These are phyloP conservation scores for Pachypsylla venusta DNA, from an alignment of 1,140 invertebrate species.

Conservation along the genomic window DNA sequence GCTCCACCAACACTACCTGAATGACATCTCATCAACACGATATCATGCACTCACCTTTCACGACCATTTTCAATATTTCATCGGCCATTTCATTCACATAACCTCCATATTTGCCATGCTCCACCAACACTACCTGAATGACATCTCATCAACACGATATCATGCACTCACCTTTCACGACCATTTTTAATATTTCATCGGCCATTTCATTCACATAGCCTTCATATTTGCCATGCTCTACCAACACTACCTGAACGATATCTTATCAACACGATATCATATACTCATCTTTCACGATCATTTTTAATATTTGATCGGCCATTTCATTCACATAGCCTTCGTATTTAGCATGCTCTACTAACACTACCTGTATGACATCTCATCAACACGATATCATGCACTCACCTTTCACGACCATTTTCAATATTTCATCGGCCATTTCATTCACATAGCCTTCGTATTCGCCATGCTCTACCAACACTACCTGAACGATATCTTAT, in stretches of 20 bases:
- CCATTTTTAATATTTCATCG: neutral
- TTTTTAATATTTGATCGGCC: neutral
- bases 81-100: neutral
- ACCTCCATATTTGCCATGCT: neutral
- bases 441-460: constrained; percentile 1
- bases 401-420: neutral
- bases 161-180: neutral
- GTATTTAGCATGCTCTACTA: neutral
- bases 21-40: too few relatives aligned
- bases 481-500: neutral
- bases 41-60: too few relatives aligned
- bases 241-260: neutral
- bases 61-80: neutral
- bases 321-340: neutral
- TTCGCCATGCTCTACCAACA: neutral
- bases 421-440: neutral
- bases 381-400: too few relatives aligned
- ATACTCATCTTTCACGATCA: too few relatives aligned
- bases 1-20: neutral
- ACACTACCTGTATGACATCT: neutral
- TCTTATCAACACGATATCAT: too few relatives aligned
- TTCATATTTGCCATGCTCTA: neutral
- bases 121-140: neutral
- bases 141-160: too few relatives aligned
- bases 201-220: constrained; percentile 1